These are phyloP conservation scores for Notothenia rossii DNA, from an alignment of 2,113 vertebrate genomes.

Conservation along the genomic window DNA sequence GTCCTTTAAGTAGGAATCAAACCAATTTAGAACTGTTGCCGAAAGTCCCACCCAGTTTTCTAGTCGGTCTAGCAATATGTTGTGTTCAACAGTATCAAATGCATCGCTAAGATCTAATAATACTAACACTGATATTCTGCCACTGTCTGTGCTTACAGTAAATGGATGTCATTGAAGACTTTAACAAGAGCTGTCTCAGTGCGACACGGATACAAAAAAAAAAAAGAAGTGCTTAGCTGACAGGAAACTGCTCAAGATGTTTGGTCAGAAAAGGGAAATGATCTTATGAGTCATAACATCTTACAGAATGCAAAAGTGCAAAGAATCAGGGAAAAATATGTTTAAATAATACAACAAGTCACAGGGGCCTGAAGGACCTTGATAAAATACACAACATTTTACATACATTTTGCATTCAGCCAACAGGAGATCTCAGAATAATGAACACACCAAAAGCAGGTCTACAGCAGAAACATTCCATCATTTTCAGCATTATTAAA, in stretches of 20 bases:
- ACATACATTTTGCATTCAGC: not conserved
- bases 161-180: too few species aligned
- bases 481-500: too few species aligned
- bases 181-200: too few species aligned
- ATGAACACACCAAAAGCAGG: not conserved
- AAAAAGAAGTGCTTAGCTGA: not conserved
- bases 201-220: not conserved
- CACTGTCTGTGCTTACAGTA: too few species aligned
- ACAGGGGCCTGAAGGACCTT: not conserved
- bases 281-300: not conserved
- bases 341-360: not conserved
- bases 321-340: not conserved
- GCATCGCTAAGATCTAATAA: too few species aligned
- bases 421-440: not conserved
- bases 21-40: too few species aligned
- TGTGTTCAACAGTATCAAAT: too few species aligned
- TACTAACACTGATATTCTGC: too few species aligned
- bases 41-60: too few species aligned
- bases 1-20: too few species aligned
- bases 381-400: not conserved
- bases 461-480: not conserved
- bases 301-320: not conserved
- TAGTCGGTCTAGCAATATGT: too few species aligned
- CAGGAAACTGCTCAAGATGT: constrained; percentile 28
- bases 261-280: constrained; percentile 19